phyloP scores from a whole-genome alignment of 1,140 invertebrate species.

The Caenorhabditis inopinata region DNA sequence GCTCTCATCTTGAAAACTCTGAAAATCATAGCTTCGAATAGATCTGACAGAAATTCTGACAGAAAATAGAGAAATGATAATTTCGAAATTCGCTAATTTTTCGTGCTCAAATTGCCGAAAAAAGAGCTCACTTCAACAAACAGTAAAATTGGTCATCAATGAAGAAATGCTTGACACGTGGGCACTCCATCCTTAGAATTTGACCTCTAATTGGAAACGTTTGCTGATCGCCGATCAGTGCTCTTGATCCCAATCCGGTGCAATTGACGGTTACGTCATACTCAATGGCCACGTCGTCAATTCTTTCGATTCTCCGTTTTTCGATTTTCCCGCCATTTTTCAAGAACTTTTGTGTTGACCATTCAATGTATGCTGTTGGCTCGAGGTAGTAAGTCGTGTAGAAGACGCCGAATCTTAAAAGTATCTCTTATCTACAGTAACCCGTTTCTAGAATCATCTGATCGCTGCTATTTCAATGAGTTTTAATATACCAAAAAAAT shows the following conservation, averaged over 20 bases:
- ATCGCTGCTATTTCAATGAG: no score
- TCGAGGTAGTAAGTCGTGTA: slow-evolving; percentile 53
- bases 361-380: slow-evolving; percentile 48
- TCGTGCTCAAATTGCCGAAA: no score
- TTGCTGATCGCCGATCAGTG: slow-evolving; percentile 76
- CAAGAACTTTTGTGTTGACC: slow-evolving; percentile 43
- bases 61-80: no score
- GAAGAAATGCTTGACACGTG: slow-evolving; percentile 39
- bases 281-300: slow-evolving; percentile 62
- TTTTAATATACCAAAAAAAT: no score
- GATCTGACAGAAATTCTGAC: no score
- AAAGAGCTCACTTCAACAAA: slow-evolving; percentile 44
- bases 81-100: no score
- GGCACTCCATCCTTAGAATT: slow-evolving; percentile 74
- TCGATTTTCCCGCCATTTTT: slow-evolving; percentile 34
- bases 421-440: no score
- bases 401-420: slow-evolving; percentile 51
- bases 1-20: no score
- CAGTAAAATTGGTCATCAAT: slow-evolving; percentile 30
- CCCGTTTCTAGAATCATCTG: no score
- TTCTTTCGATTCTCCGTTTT: slow-evolving; percentile 26
- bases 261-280: slow-evolving; percentile 86
- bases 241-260: slow-evolving; percentile 78
- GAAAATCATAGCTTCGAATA: no score
- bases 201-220: slow-evolving; percentile 72